Percentiles rank a stretch among this genome's conserved stretches.
These are phyloP conservation scores for Australoheros scitulus DNA, from an alignment of 2,113 vertebrate species.

Conservation along the genomic window DNA sequence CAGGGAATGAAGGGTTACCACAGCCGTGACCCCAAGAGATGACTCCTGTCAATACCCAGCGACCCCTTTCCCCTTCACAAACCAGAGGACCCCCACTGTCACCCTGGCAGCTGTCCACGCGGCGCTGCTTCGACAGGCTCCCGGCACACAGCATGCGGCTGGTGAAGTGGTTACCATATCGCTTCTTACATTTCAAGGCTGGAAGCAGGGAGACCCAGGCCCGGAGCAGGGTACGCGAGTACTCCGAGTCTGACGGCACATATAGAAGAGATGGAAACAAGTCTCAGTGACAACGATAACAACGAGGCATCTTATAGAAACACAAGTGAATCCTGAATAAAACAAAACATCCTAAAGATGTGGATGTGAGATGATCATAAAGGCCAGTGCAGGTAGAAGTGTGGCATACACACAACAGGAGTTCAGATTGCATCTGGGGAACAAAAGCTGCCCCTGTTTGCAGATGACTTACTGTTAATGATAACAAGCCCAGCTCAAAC, in stretches of 20 bases:
- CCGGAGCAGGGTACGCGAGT: conserved; percentile 86
- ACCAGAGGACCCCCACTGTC: conserved; percentile 90
- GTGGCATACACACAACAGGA: no score
- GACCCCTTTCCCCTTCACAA: conserved; percentile 83
- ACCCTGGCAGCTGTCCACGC: conserved; percentile 90
- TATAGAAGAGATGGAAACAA: conserved; percentile 20
- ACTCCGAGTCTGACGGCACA: conserved; percentile 73
- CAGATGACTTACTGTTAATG: no score
- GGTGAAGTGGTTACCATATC: conserved; percentile 84
- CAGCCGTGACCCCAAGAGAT: conserved; percentile 92
- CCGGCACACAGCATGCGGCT: conserved; percentile 89
- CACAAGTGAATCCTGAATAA: neutral
- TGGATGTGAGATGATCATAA: no score
- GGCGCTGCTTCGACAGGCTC: conserved; percentile 83
- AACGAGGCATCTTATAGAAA: neutral
- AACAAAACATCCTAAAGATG: neutral
- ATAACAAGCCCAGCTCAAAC: no score
- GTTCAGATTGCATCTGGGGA: no score
- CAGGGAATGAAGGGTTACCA: conserved; percentile 85
- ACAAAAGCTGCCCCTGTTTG: no score
- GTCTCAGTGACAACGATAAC: neutral
- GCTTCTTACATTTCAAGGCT: conserved; percentile 79
- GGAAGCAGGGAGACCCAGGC: conserved; percentile 86
- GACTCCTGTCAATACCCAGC: conserved; percentile 86
- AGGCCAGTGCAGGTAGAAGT: no score